phyloP scores from a whole-genome alignment of 2,888 invertebrate genomes.

The Platycheirus albimanus region DNA sequence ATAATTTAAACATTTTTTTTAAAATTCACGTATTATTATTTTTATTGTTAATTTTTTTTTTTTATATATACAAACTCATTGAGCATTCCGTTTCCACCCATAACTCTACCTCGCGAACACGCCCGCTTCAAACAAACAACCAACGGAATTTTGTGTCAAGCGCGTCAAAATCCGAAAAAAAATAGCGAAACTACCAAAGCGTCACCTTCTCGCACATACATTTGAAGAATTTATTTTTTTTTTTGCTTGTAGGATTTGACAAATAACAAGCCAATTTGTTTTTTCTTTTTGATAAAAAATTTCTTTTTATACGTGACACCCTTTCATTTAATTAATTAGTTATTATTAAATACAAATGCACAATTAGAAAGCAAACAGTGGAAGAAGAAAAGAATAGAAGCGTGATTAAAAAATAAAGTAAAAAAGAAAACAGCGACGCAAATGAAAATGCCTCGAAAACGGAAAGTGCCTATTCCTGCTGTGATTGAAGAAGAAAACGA shows the following conservation, averaged over 20 bases:
- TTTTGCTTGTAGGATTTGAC: conserved; percentile 68
- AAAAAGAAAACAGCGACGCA: conserved; percentile 18
- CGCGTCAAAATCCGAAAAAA: conserved; percentile 22
- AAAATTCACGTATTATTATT: too few species aligned
- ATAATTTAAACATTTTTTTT: too few species aligned
- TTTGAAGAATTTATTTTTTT: conserved; percentile 53
- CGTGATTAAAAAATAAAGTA: background rate
- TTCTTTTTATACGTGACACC: conserved; percentile 49
- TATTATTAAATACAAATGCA: conserved; percentile 42
- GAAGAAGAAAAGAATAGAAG: too few species aligned
- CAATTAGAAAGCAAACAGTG: conserved; percentile 28
- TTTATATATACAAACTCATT: too few species aligned
- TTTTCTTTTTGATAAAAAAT: conserved; percentile 46
- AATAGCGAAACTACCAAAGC: conserved; percentile 59
- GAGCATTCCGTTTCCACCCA: conserved; percentile 25
- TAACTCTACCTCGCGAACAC: conserved; percentile 11
- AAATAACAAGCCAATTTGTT: conserved; percentile 69
- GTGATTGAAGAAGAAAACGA: conserved; percentile 76
- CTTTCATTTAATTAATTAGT: conserved; percentile 40
- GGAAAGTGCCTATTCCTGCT: conserved; percentile 76
- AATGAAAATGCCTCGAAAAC: conserved; percentile 77
- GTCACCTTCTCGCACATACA: conserved; percentile 49
- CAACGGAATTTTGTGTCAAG: conserved; percentile 72
- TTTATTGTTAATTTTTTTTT: too few species aligned
- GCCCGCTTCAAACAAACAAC: conserved; percentile 53